These are phyloP conservation scores for Ophion ellenae DNA, from an alignment of 2,888 invertebrate genomes.

Conservation along the genomic window DNA sequence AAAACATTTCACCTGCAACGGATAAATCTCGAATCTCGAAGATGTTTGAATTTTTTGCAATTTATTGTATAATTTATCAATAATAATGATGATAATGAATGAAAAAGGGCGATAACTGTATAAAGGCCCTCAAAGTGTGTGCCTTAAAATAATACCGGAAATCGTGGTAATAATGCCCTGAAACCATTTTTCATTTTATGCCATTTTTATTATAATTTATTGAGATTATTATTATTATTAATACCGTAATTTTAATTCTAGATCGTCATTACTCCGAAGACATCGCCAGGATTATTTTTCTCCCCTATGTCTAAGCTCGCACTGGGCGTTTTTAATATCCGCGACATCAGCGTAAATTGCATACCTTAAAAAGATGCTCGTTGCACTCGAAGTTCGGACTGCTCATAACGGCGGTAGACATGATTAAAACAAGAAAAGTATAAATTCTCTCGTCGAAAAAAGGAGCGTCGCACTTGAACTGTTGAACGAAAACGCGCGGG, in stretches of 20 bases:
- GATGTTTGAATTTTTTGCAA: neutral
- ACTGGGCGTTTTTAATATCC: neutral
- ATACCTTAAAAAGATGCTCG: constrained; percentile 90
- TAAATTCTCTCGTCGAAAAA: constrained; percentile 8
- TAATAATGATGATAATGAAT: neutral
- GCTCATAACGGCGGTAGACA: constrained; percentile 92
- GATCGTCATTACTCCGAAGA: too few relatives aligned
- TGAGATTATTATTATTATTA: too few relatives aligned
- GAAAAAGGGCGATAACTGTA: too few relatives aligned
- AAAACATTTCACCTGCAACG: too few relatives aligned
- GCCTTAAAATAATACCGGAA: neutral
- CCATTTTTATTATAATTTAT: too few relatives aligned
- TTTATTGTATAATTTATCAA: neutral
- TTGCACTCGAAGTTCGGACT: constrained; percentile 90
- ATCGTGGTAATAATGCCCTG: neutral
- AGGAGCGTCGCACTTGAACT: constrained; percentile 46
- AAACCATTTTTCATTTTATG: neutral
- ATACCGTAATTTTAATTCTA: too few relatives aligned
- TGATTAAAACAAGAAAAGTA: constrained; percentile 80
- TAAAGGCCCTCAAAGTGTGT: too few relatives aligned
- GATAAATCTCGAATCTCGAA: too few relatives aligned
- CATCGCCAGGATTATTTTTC: neutral
- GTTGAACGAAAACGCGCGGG: constrained; percentile 42
- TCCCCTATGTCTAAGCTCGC: neutral
- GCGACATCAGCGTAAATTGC: constrained; percentile 6